phyloP scores from a whole-genome alignment of 2,797 vertebrate genomes.

The Micromesistius poutassou region DNA sequence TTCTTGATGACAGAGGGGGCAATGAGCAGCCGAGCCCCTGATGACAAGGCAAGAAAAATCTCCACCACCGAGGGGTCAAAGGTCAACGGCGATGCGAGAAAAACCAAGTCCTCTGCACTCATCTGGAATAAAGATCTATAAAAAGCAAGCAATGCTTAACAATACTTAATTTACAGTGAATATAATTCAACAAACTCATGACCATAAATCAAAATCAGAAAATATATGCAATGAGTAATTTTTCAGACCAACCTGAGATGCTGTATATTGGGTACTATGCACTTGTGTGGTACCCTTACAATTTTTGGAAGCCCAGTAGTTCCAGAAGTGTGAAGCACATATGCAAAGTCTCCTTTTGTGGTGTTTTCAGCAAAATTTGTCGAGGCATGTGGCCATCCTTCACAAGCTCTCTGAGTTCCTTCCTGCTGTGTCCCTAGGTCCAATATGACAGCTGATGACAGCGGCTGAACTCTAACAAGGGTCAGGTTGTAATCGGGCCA shows the following conservation, averaged over 20 bases:
- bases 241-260: conserved; percentile 80
- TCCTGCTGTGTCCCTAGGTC: not conserved
- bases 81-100: conserved; percentile 90
- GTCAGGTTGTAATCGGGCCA: conserved; percentile 74
- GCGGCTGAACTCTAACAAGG: conserved; percentile 64
- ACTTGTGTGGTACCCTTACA: conserved; percentile 89
- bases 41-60: conserved; percentile 85
- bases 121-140: conserved; percentile 84
- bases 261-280: conserved; percentile 88
- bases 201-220: not conserved
- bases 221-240: not conserved
- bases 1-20: conserved; percentile 81
- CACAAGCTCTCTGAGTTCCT: not conserved
- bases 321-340: conserved; percentile 92
- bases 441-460: conserved; percentile 18
- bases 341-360: conserved; percentile 72
- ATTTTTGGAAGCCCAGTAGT: conserved; percentile 89
- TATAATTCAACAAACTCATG: not conserved
- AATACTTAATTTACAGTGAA: not conserved
- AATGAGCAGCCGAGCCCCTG: conserved; percentile 86
- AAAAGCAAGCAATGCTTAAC: not conserved
- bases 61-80: conserved; percentile 97
- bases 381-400: not conserved
- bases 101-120: conserved; percentile 80
- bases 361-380: conserved; percentile 30